These are phyloP conservation scores for Acestrorhynchus altus DNA, from an alignment of 2,797 vertebrate species.

Conservation along the genomic window DNA sequence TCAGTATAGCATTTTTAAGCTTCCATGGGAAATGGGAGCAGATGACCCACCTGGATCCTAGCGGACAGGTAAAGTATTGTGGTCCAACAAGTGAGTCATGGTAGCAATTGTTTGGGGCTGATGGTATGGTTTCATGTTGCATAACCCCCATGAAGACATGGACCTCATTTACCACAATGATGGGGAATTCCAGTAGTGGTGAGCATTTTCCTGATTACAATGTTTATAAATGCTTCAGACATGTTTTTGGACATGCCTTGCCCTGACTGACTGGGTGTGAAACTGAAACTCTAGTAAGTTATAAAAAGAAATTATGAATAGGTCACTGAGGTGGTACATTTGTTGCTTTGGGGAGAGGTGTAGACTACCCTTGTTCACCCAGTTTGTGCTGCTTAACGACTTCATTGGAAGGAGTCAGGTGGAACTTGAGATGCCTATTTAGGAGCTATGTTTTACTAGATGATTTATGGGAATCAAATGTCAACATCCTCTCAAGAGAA, in stretches of 20 bases:
- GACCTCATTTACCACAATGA: too few relatives aligned
- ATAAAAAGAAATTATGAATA: background rate
- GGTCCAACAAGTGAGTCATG: too few relatives aligned
- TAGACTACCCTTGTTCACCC: background rate
- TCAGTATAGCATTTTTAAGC: too few relatives aligned
- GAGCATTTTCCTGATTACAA: background rate
- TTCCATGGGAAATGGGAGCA: too few relatives aligned
- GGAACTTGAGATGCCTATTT: conserved; percentile 10
- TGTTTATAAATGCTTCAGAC: too few relatives aligned
- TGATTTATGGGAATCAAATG: conserved; percentile 16
- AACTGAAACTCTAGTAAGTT: background rate
- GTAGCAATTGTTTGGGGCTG: too few relatives aligned
- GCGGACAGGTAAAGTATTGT: too few relatives aligned
- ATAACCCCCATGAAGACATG: too few relatives aligned
- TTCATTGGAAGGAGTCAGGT: conserved; percentile 10
- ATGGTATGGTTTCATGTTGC: too few relatives aligned
- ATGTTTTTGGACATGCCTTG: background rate
- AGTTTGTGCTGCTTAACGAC: background rate
- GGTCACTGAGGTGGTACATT: too few relatives aligned
- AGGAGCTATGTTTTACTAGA: conserved; percentile 12
- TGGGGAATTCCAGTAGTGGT: too few relatives aligned
- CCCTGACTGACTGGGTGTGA: background rate
- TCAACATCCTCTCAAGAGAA: background rate
- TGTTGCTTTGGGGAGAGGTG: background rate
- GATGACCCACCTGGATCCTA: too few relatives aligned